Evolutionary conservation across 2,888 invertebrate species (phyloP), one percentile per base, ranked within the genome.

Genomic region (Teinopalpus imperialis): DNA sequence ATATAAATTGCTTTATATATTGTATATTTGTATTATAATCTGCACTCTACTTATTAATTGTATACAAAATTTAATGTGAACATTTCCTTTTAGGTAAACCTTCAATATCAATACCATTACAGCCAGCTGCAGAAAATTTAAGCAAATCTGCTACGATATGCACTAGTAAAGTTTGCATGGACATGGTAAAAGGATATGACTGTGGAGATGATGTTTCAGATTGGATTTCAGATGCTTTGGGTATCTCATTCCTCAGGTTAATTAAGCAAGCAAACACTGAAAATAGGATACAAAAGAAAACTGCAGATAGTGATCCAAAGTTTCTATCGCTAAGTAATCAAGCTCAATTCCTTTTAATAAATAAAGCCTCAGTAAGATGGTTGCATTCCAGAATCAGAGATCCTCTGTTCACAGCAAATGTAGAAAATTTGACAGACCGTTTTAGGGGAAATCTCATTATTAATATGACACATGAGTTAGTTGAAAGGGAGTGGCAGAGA

Each of bases 401-500:
- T 47, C 86, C 88, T 21, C 61, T 80, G 30, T 89, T 90, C 39
- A 74, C 74, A 5, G 90, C 90, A 43, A 80, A 81, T 57, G 66
- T 90, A 27, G 90, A 92, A 20, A 90, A 91, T 54, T 85, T 96
- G 21, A 86, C 95, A 1, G 90, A 92, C 49, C 90, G 98, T 57
- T 98, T 99, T 77, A 91, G 99, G 64, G 95, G 95, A n/a, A 99
- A 99, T 82, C 90, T 99, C 24, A 90, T 98, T 1, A 89, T 98
- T 7, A 92, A 93, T 53, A 94, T 94, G 41, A 78, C 90, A 1
- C 63, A 85, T 14, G 90, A 95, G n/a, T 93, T 97, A 63, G 91
- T 92, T 16, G 98, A 98, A 88, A 93, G 93, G 37, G 74, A 89
- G 0, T 96, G 95, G 92, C 76, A 89, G 9, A 69, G 79, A 45